Conservation (phyloP, 2,797 vertebrate species). For the Clarias laeviceps region DNA sequence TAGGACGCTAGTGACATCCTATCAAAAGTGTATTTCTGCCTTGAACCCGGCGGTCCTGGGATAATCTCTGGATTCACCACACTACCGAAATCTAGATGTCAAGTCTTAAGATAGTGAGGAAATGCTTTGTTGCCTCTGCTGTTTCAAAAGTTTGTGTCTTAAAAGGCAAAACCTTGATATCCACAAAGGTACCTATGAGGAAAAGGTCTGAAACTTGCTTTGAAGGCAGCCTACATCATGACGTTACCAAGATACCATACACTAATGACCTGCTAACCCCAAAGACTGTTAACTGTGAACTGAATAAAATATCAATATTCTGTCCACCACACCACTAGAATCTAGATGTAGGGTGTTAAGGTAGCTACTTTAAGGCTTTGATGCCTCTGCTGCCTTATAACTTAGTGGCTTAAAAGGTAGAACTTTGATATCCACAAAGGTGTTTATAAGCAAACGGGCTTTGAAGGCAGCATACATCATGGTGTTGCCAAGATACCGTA, state of each 20-base stretch:
- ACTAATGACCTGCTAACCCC: constrained; percentile 1
- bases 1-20: not conserved
- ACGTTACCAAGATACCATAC: not conserved
- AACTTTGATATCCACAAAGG: not conserved
- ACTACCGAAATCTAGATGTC: not conserved
- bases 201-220: not conserved
- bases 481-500: not conserved
- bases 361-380: not conserved
- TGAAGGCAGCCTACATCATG: not conserved
- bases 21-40: not conserved
- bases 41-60: constrained; percentile 2
- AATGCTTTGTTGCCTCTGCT: not conserved
- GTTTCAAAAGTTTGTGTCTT: not conserved
- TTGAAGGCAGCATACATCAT: not conserved
- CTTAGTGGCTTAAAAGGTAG: not conserved
- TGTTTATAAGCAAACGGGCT: not conserved
- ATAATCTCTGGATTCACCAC: not conserved
- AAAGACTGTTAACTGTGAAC: not conserved
- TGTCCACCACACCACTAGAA: constrained; percentile 4
- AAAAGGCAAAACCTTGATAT: constrained; percentile 1
- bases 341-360: not conserved
- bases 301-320: not conserved
- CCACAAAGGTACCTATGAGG: not conserved
- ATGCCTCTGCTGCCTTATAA: not conserved
- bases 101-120: not conserved